Base-by-base conservation (phyloP, 1,140 invertebrate genomes). In the Drosophila burlai region DNA sequence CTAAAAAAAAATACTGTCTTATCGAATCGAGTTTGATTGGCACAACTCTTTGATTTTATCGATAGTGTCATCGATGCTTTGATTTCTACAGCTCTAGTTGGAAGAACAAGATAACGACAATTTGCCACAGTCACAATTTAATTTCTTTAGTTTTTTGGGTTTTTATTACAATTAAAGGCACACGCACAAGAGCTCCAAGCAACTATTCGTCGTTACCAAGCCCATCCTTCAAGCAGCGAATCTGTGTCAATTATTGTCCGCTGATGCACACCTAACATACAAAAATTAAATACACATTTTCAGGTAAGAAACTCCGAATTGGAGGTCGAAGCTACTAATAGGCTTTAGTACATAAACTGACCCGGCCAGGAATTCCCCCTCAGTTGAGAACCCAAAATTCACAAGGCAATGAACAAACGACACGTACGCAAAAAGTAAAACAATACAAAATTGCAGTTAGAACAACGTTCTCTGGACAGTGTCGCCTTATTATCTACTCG, bases 61-160 rank as follows among this genome's bases (percentile, higher is more conserved):
- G 52, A 34, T 54, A 54, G n/a, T 38, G n/a, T 3, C 4, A 55
- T 55, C 34, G 34, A 55, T 54, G 18, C 21, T 24, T 38, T 16
- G 34, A 38, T 55, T 55, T 38, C 21, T 9, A 38, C 18, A 24
- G 29, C 29, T 52, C 66, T 60, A 71, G n/a, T 54, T 36, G 69
- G 38, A 77, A 81, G 80, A 83, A 79, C 45, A 76, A 84, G 72
- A 72, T 60, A 77, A 60, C 52, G 49, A 69, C 66, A 75, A 54
- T 71, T 85, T 81, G 79, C 76, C 83, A 86, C 80, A 87, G 72
- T 75, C 84, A 89, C 81, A 81, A 63, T 89, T 90, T 87, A 83
- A 81, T 84, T 61, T 85, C 83, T 89, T 89, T 89, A 90, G 81
- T 89, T 89, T 89, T 89, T 89, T 89, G 84, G 83, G 81, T 89